These are phyloP conservation scores for Sericinus montela DNA, from an alignment of 2,888 invertebrate genomes.

Conservation along the genomic window DNA sequence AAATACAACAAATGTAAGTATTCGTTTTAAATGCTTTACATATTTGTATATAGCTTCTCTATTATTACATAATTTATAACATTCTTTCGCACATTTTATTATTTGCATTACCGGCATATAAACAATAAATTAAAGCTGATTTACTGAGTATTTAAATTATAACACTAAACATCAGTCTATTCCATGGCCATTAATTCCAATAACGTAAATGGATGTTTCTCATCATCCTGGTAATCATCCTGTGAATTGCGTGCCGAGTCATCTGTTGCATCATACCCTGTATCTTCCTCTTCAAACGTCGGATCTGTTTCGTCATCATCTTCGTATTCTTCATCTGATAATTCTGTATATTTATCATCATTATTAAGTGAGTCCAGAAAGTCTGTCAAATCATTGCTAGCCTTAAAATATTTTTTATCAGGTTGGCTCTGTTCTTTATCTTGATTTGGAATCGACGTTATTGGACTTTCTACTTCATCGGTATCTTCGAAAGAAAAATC, in stretches of 20 bases:
- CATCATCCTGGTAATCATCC: slow-evolving; percentile 29
- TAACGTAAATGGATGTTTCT: slow-evolving; percentile 49
- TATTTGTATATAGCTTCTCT: slow-evolving; percentile 18
- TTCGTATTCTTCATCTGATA: slow-evolving; percentile 33
- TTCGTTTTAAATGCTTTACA: slow-evolving; percentile 40
- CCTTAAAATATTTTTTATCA: slow-evolving; percentile 42
- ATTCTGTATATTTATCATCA: slow-evolving; percentile 28
- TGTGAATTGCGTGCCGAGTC: slow-evolving; percentile 5
- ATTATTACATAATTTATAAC: too few species aligned
- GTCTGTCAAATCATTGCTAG: slow-evolving; percentile 56
- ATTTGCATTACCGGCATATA: slow-evolving; percentile 18
- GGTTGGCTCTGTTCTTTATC: slow-evolving; percentile 43
- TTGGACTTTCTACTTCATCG: slow-evolving; percentile 24
- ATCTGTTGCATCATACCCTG: neutral
- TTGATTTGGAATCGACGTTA: slow-evolving; percentile 32
- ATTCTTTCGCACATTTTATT: slow-evolving; percentile 30
- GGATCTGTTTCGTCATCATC: slow-evolving; percentile 26
- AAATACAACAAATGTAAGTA: slow-evolving; percentile 23
- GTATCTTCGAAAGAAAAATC: slow-evolving; percentile 48
- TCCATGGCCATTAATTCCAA: slow-evolving; percentile 70
- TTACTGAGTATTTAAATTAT: slow-evolving; percentile 32
- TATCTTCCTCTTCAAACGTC: slow-evolving; percentile 12
- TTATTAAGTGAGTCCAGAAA: slow-evolving; percentile 50
- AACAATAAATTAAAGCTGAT: slow-evolving; percentile 29
- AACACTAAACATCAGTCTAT: slow-evolving; percentile 48